Percentiles rank a stretch among this genome's conserved stretches.
Evolutionary conservation across 2,797 vertebrate species (phyloP).

Genomic region (Parauchenoglanis punctatus): DNA sequence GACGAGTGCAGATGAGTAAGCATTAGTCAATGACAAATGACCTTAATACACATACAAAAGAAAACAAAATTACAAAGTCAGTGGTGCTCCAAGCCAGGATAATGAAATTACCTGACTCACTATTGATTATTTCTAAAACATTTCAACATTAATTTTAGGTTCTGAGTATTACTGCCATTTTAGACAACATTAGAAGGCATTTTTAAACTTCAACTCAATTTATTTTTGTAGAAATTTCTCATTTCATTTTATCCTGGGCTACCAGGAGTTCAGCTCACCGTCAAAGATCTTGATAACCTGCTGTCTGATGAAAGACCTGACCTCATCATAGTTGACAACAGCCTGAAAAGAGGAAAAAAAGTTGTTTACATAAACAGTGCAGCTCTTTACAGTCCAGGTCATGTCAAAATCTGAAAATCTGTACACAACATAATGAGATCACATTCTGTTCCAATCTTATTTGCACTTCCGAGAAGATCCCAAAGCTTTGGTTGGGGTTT

Average conservation of each 20-base stretch:
- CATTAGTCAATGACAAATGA: conserved; percentile 2
- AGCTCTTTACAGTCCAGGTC: background rate
- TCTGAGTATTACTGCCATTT: background rate
- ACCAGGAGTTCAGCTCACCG: conserved; percentile 73
- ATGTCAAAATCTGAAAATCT: background rate
- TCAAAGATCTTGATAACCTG: conserved; percentile 96
- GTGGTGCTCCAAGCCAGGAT: background rate
- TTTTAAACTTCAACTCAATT: background rate
- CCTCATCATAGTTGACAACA: conserved; percentile 90
- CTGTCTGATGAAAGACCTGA: conserved; percentile 92
- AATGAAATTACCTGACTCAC: background rate
- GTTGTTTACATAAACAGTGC: conserved; percentile 45
- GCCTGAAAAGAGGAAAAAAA: conserved; percentile 73
- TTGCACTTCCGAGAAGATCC: background rate
- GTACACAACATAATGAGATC: background rate
- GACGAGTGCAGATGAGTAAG: background rate
- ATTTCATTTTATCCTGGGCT: background rate
- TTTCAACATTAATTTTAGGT: background rate
- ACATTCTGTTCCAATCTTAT: background rate
- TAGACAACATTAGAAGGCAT: background rate
- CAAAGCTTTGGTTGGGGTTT: background rate
- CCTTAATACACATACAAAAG: background rate
- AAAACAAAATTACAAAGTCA: background rate
- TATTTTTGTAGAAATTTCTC: background rate
- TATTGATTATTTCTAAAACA: conserved; percentile 5